Evolutionary conservation across 2,113 vertebrate species (phyloP).

Genomic region (Tyrannus savana): DNA sequence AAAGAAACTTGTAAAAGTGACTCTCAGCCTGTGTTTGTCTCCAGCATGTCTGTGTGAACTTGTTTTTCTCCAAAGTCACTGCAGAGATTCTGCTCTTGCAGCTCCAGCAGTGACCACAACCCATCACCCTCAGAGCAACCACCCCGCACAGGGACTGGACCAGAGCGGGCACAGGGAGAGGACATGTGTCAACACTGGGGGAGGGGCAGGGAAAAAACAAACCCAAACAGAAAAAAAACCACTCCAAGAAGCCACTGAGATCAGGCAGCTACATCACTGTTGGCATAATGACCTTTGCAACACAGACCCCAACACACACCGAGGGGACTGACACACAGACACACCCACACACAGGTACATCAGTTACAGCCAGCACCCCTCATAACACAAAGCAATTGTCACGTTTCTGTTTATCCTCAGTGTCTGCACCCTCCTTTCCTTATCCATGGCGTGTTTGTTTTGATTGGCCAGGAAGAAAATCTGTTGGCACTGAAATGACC

Average conservation of each 20-base stretch:
- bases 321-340: not conserved
- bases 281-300: not conserved
- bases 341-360: not conserved
- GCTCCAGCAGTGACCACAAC: not conserved
- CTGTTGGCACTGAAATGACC: not conserved
- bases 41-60: not conserved
- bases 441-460: slow-evolving; percentile 3
- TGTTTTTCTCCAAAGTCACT: not conserved
- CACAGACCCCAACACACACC: not conserved
- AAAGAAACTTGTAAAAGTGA: slow-evolving; percentile 77
- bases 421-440: not conserved
- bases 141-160: not conserved
- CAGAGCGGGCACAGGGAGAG: not conserved
- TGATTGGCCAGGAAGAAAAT: slow-evolving; percentile 63
- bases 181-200: fast-evolving
- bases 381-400: not conserved
- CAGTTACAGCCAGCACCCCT: not conserved
- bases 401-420: not conserved
- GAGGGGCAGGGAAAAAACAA: fast-evolving
- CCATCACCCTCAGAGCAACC: not conserved
- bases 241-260: not conserved
- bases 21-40: slow-evolving; percentile 45
- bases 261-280: not conserved
- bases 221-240: not conserved
- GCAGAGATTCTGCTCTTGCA: not conserved